Conservation (phyloP, 2,797 vertebrate species). For the Mergus octosetaceus region DNA sequence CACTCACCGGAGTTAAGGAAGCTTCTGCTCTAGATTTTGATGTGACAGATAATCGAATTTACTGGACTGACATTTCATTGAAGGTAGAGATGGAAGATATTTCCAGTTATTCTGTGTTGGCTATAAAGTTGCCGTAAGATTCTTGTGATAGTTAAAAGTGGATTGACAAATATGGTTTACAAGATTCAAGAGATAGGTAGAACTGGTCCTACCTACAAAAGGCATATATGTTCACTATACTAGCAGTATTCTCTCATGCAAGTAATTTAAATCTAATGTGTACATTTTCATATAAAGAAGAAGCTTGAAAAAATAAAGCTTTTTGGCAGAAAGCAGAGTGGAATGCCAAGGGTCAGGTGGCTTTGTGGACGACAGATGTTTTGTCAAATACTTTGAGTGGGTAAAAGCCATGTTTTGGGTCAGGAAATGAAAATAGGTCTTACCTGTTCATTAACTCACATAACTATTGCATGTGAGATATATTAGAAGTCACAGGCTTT, state of each 20-base stretch:
- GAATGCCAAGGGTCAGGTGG: background rate
- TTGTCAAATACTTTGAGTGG: background rate
- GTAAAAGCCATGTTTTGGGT: background rate
- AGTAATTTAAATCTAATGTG: background rate
- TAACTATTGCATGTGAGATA: background rate
- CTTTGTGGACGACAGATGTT: background rate
- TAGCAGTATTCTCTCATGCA: background rate
- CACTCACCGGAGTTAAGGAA: slow-evolving; percentile 95
- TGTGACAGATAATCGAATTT: slow-evolving; percentile 95
- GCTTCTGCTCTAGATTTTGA: slow-evolving; percentile 97
- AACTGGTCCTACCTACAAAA: background rate
- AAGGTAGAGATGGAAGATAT: slow-evolving; percentile 82
- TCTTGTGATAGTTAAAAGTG: background rate
- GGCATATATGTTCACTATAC: background rate
- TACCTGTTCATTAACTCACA: background rate
- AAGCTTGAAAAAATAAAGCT: background rate
- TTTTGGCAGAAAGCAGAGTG: background rate
- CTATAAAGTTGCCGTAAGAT: background rate
- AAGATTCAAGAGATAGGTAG: background rate
- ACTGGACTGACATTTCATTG: slow-evolving; percentile 97
- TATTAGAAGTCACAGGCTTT: background rate
- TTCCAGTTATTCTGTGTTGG: background rate
- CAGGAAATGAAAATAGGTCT: background rate
- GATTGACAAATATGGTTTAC: background rate
- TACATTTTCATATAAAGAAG: background rate